Evolutionary conservation across 2,888 invertebrate species (phyloP).

Genomic region (Pycnomerus fuliginosus): DNA sequence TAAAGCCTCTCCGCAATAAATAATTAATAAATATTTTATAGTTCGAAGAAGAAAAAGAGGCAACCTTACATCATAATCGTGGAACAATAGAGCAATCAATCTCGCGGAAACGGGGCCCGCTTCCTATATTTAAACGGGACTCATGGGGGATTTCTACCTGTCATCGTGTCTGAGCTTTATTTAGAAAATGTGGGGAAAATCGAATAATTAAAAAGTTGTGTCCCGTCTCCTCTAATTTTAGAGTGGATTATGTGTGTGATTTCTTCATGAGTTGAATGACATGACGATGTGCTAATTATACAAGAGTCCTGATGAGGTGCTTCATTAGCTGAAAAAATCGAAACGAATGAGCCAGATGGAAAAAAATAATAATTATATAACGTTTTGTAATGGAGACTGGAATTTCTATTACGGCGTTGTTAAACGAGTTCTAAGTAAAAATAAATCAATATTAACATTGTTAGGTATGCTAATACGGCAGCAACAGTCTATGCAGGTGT

Average conservation of each 20-base stretch:
- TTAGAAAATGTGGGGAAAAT: slow-evolving; percentile 7
- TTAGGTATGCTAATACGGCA: slow-evolving; percentile 14
- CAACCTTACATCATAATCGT: slow-evolving; percentile 10
- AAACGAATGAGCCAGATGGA: too few species aligned
- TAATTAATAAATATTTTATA: slow-evolving; percentile 15
- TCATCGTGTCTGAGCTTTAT: slow-evolving; percentile 15
- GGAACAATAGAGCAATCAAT: slow-evolving; percentile 20
- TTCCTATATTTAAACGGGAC: too few species aligned
- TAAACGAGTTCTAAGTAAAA: slow-evolving; percentile 16
- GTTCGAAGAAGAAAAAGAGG: slow-evolving; percentile 12
- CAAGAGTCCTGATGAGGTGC: too few species aligned
- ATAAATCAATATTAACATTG: slow-evolving; percentile 11
- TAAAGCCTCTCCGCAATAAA: slow-evolving; percentile 9
- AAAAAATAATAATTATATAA: too few species aligned
- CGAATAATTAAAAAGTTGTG: too few species aligned
- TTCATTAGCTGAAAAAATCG: too few species aligned
- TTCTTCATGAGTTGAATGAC: not conserved
- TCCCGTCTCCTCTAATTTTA: slow-evolving; percentile 9
- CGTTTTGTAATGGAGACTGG: too few species aligned
- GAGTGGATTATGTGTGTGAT: too few species aligned
- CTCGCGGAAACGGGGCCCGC: slow-evolving; percentile 4
- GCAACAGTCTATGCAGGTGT: slow-evolving; percentile 22
- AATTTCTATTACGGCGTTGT: too few species aligned
- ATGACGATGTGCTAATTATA: not conserved
- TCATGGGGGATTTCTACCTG: slow-evolving; percentile 24